Evolutionary conservation across 2,797 vertebrate genomes (phyloP), one percentile per base, ranked within the genome.

Genomic region (Acrocephalus scirpaceus): DNA sequence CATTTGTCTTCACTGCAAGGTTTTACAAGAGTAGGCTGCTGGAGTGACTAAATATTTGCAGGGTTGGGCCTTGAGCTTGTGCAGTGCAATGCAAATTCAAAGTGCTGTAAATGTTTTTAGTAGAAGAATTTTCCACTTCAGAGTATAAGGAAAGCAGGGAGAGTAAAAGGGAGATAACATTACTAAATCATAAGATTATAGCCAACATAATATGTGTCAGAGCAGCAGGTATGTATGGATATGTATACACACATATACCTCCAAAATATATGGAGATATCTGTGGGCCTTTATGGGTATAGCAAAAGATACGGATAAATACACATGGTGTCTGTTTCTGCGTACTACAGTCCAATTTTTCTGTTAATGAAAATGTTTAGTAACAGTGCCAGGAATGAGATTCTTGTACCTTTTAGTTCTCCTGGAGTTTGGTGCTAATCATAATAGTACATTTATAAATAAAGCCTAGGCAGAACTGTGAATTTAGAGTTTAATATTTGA

Each of bases 11-110:
- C 38, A 54, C 42, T 67, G 88, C 47, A 71, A 90, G 56, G 64
- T 64, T 95, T 94, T 93, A 64, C 91, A 50, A 92, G 85, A 90
- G 70, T 16, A 86, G 83, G 40, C 71, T 92, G 25, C 91, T 82
- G 82, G 30, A 54, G 54, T 87, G 91, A 88, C 71, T 95, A 92
- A 96, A 92, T 96, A 92, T 96, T 97, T 96, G 94, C 86, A 86
- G 77, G 80, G 77, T 2, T 82, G 57, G 83, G 83, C 86, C 92
- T 92, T 92, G 92, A 95, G 92, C 82, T 93, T 95, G 88, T 90
- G 90, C 93, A 96, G 96, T 79, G 88, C 82, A 86, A 64, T 88
- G 58, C 83, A 92, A 79, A 95, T 95, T 86, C 45, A 79, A 90
- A 92, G 74, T 51, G 83, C 53, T 96, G 53, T 93, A 90, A 85